Percentiles rank a stretch among this genome's conserved stretches.
Evolutionary conservation across 30 jellyfish, hydroid and myxozoan species (phyloP).

Genomic region (Hydractinia symbiolongicarpus): DNA sequence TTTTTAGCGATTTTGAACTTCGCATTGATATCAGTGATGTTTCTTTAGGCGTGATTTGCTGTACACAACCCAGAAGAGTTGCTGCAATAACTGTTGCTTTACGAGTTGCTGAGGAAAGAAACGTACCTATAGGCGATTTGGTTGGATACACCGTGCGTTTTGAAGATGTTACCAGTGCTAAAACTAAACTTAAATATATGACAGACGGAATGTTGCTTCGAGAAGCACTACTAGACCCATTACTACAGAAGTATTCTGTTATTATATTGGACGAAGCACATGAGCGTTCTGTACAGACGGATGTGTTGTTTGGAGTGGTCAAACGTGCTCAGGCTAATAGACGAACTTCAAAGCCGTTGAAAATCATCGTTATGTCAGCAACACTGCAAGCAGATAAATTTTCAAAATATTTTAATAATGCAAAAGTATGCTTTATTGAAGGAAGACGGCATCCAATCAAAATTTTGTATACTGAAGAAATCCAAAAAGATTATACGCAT

Average conservation of each 20-base stretch:
- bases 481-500: slow-evolving; percentile 75
- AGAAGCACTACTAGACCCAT: slow-evolving; percentile 73
- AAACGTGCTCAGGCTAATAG: slow-evolving; percentile 68
- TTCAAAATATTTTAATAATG: slow-evolving; percentile 71
- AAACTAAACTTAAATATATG: slow-evolving; percentile 82
- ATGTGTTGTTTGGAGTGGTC: slow-evolving; percentile 94
- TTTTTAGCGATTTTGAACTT: background rate
- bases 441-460: slow-evolving; percentile 84
- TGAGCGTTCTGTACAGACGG: slow-evolving; percentile 93
- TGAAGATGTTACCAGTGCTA: slow-evolving; percentile 65
- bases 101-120: slow-evolving; percentile 69
- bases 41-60: slow-evolving; percentile 47
- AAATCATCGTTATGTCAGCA: slow-evolving; percentile 90
- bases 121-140: slow-evolving; percentile 42
- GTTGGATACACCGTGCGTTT: slow-evolving; percentile 94
- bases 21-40: background rate
- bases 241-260: slow-evolving; percentile 74
- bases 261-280: slow-evolving; percentile 98
- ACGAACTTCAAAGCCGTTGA: slow-evolving; percentile 25
- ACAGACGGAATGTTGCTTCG: slow-evolving; percentile 96
- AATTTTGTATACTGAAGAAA: slow-evolving; percentile 69
- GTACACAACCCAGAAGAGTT: slow-evolving; percentile 98
- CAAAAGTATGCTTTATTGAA: slow-evolving; percentile 73
- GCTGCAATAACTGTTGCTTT: slow-evolving; percentile 94
- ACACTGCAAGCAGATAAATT: slow-evolving; percentile 82